A percentile compares a stretch with the other conserved stretches of the same genome.
Evolutionary conservation across 2,113 vertebrate genomes (phyloP).

Genomic region (Ifrita kowaldi): DNA sequence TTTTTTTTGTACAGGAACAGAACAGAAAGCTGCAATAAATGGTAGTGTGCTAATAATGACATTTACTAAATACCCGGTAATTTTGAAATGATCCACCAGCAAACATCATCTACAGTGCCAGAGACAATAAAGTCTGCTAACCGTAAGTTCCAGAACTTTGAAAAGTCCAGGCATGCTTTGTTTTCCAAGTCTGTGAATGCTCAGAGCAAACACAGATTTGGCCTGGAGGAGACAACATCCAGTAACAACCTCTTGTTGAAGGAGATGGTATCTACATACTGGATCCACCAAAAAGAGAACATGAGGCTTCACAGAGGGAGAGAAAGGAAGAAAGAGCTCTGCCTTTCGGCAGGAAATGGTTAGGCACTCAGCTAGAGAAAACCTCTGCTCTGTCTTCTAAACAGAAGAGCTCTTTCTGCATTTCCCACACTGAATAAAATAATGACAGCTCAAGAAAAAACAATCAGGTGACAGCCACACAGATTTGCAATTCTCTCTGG

Average conservation of each 20-base stretch:
- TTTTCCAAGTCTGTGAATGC: not conserved
- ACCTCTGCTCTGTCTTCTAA: not conserved
- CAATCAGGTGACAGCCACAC: not conserved
- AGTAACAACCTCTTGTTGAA: not conserved
- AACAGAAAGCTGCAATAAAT: not conserved
- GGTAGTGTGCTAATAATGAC: not conserved
- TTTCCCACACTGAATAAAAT: not conserved
- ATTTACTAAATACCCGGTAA: not conserved
- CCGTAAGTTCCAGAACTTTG: not conserved
- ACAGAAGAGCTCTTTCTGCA: not conserved
- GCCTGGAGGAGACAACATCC: not conserved
- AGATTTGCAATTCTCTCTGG: not conserved
- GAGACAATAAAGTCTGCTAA: not conserved
- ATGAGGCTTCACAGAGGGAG: not conserved
- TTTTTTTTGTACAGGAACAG: not conserved
- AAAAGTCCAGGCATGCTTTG: not conserved
- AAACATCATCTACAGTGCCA: not conserved
- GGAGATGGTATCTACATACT: not conserved
- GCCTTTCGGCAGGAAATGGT: not conserved
- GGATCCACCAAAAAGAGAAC: not conserved
- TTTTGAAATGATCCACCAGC: not conserved
- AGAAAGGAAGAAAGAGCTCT: not conserved
- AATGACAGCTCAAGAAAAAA: not conserved
- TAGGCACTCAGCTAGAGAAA: not conserved
- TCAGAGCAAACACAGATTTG: not conserved